Evolutionary conservation across 2,888 invertebrate genomes (phyloP), one percentile per base, ranked within the genome.

Genomic region (Melikaiella ostensackeni): DNA sequence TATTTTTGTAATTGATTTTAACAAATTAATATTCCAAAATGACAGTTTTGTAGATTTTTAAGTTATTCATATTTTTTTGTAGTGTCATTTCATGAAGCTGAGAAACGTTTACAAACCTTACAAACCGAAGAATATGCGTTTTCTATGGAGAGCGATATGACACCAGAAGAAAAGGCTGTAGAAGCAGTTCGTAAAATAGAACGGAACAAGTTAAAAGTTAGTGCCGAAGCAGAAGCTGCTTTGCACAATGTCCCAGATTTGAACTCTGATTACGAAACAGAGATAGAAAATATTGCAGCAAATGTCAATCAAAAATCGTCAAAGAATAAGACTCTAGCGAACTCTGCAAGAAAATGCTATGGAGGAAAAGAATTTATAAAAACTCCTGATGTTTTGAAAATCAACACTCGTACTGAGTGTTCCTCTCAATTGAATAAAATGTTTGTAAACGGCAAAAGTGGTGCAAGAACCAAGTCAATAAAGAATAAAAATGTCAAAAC

Each of bases 201-300:
- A 16, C 46, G 13, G 46, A 46, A 8, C 16, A 46, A 46, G 4
- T 46, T 16, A 13, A 46, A 13, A 13, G 16, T 16, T 16, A 46
- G 46, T 46, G 50, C 50, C 5, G n/a, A 50, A 50, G 50, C n/a
- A 50, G 50, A 50, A 50, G 50, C 19, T 50, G 50, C 16, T 19
- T n/a, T 50, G 50, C 50, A 50, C n/a, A 50, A 16, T 50, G 50
- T 50, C 5, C n/a, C 50, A 50, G 50, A 50, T 50, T 50, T 50
- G 2, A 50, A 50, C n/a, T 50, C 50, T 50, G 50, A 50, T 50
- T n/a, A 50, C 50, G 50, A 50, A 50, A 50, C 50, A 50, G 50
- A 19, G 16, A 8, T n/a, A 50, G 50, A n/a, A 50, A 50, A 50
- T 50, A 50, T 50, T 50, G 50, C 19, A 50, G 50, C 19, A 19